Conservation (phyloP, 2,797 vertebrate genomes). For the Morelia viridis region DNA sequence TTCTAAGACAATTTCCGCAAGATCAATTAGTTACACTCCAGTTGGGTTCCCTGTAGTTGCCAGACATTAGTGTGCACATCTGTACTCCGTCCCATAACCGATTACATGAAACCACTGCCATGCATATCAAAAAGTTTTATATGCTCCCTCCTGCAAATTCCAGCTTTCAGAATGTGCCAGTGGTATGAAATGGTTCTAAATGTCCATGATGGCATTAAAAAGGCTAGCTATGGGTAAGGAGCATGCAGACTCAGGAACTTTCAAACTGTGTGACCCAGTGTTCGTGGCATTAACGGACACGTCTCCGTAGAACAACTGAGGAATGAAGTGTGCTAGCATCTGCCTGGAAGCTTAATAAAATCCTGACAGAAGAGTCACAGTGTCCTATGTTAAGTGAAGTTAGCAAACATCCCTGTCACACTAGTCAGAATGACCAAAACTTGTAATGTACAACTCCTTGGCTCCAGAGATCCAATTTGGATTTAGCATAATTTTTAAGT, state of each 20-base stretch:
- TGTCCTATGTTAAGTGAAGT: not conserved
- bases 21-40: not conserved
- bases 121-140: not conserved
- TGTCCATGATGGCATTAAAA: not conserved
- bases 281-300: not conserved
- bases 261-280: not conserved
- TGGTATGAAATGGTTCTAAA: not conserved
- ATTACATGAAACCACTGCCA: not conserved
- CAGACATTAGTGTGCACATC: not conserved
- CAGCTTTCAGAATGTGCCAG: not conserved
- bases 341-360: not conserved
- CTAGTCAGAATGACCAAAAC: not conserved
- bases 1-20: not conserved
- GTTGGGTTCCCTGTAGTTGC: too few species aligned
- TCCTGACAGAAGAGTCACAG: not conserved
- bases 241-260: not conserved
- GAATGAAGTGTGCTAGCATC: not conserved
- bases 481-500: not conserved
- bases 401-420: not conserved
- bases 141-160: not conserved
- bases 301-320: not conserved
- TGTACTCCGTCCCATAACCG: not conserved
- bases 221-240: not conserved
- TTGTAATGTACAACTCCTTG: not conserved
- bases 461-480: not conserved